Conservation (phyloP, 2,113 vertebrate species). For the Acanthochromis polyacanthus region DNA sequence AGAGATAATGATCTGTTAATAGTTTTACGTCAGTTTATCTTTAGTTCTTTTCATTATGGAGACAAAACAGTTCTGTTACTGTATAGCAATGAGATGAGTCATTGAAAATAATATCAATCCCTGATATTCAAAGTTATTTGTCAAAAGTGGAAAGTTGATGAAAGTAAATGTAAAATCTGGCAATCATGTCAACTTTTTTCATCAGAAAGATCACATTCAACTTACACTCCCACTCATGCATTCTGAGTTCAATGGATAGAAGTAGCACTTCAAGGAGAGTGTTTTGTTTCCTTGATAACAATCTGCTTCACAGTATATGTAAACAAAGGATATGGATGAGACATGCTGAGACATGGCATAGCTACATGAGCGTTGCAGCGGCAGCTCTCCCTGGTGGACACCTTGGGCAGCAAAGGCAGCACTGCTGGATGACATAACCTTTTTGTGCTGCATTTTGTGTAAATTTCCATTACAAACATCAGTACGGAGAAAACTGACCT, state of each 20-base stretch:
- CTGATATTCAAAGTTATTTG: not conserved
- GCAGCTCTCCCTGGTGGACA: not conserved
- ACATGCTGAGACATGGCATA: slow-evolving; percentile 15
- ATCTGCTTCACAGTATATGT: not conserved
- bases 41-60: not conserved
- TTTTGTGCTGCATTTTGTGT: not conserved
- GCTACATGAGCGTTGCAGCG: not conserved
- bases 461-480: not conserved
- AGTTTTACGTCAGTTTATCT: too few relatives aligned
- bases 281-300: not conserved
- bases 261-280: not conserved
- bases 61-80: not conserved
- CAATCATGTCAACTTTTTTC: not conserved
- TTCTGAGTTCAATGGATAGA: not conserved
- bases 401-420: not conserved
- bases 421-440: slow-evolving; percentile 10
- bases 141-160: not conserved
- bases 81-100: too few relatives aligned
- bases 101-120: too few relatives aligned
- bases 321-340: not conserved
- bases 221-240: not conserved
- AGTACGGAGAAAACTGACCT: not conserved
- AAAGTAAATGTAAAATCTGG: not conserved
- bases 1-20: not conserved
- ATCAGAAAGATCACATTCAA: not conserved